Percentiles rank a stretch among this genome's conserved stretches.
These are phyloP conservation scores for Siniperca knerii DNA, from an alignment of 2,113 vertebrate genomes.

Conservation along the genomic window DNA sequence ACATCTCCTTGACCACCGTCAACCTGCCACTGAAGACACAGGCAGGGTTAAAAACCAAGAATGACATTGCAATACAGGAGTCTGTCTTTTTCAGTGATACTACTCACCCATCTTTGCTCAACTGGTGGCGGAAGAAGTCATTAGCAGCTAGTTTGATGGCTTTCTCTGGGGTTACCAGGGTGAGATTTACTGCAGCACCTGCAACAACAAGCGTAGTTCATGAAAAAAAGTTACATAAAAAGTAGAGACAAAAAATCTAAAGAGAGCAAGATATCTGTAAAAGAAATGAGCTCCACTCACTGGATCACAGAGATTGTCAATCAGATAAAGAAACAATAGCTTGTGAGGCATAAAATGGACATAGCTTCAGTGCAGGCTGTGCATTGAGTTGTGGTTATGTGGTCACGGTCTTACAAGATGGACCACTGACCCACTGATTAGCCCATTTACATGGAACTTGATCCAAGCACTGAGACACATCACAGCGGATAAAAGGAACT, in stretches of 20 bases:
- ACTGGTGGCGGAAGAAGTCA: slow-evolving; percentile 85
- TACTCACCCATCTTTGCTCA: slow-evolving; percentile 85
- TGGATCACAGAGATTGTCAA: not conserved
- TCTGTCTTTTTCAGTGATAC: not conserved
- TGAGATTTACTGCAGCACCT: slow-evolving; percentile 88
- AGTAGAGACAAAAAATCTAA: not conserved
- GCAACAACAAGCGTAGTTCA: slow-evolving; percentile 23
- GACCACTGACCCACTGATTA: not conserved
- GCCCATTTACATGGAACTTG: not conserved
- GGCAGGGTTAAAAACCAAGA: not conserved
- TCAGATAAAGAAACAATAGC: not conserved
- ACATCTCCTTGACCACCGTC: slow-evolving; percentile 87
- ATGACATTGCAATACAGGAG: accelerated
- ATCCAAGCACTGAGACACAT: not conserved
- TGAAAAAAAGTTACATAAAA: not conserved
- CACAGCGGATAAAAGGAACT: not conserved
- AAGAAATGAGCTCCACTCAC: not conserved
- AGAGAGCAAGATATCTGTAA: not conserved
- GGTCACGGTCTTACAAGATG: not conserved
- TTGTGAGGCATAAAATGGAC: not conserved
- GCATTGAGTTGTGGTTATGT: not conserved
- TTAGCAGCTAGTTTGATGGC: slow-evolving; percentile 88
- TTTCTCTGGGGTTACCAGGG: slow-evolving; percentile 88
- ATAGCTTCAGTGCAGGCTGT: not conserved
- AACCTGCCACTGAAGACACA: slow-evolving; percentile 74